These are phyloP conservation scores for Daboia siamensis DNA, from an alignment of 2,113 vertebrate genomes.

Conservation along the genomic window DNA sequence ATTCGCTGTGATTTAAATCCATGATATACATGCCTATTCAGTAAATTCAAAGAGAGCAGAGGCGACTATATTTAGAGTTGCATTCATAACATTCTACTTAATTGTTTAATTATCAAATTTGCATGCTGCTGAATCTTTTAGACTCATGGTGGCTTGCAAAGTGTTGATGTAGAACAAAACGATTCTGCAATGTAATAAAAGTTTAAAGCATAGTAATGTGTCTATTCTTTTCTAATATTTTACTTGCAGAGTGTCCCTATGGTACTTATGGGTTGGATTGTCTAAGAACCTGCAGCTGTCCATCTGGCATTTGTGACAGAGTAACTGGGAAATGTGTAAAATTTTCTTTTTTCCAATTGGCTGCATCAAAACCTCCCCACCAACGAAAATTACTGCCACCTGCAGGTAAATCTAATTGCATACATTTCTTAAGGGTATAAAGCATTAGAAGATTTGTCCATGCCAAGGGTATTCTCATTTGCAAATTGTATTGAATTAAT, in stretches of 20 bases:
- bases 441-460: background rate
- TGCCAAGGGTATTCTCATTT: background rate
- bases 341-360: constrained; percentile 85
- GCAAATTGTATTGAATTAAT: background rate
- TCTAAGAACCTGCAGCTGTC: constrained; percentile 86
- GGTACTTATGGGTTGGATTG: constrained; percentile 92
- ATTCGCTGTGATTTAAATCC: background rate
- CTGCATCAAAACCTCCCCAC: constrained; percentile 67
- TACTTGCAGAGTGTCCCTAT: constrained; percentile 83
- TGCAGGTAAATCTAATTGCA: constrained; percentile 69
- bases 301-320: constrained; percentile 89
- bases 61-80: background rate
- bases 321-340: constrained; percentile 88
- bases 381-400: constrained; percentile 69
- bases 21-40: background rate
- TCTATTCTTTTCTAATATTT: constrained; percentile 1
- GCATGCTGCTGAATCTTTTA: background rate
- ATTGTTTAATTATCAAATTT: background rate
- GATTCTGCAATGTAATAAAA: background rate
- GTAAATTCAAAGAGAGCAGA: background rate
- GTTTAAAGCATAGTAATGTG: background rate
- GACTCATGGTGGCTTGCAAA: background rate
- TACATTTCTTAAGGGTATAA: background rate
- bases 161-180: background rate
- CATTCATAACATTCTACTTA: background rate